Evolutionary conservation across 2,888 invertebrate genomes (phyloP).

Genomic region (Cacoxenus indagator): DNA sequence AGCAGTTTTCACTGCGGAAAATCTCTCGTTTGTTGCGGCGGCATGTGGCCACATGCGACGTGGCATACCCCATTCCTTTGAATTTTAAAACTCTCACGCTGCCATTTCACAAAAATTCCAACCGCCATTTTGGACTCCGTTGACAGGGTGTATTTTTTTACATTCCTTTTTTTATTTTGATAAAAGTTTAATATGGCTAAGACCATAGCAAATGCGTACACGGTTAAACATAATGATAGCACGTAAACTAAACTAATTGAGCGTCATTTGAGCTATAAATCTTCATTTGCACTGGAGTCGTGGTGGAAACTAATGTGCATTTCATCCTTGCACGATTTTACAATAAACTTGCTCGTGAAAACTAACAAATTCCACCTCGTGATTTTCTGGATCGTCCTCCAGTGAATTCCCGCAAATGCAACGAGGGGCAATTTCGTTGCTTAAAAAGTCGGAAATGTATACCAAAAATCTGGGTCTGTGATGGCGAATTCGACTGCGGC

Average conservation of each 20-base stretch:
- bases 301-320: constrained; percentile 30
- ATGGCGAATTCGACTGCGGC: constrained; percentile 84
- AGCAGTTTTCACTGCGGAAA: neutral
- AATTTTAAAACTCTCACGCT: neutral
- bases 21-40: neutral
- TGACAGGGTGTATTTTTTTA: neutral
- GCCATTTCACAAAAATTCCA: neutral
- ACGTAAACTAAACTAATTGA: neutral
- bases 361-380: constrained; percentile 6
- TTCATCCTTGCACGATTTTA: neutral
- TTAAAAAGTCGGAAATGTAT: constrained; percentile 79
- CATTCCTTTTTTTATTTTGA: neutral
- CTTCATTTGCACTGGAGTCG: constrained; percentile 58
- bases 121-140: neutral
- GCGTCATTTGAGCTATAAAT: constrained; percentile 43
- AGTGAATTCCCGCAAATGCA: constrained; percentile 74
- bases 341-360: neutral
- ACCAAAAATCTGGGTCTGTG: constrained; percentile 82
- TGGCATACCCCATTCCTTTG: neutral
- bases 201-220: neutral
- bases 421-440: constrained; percentile 83
- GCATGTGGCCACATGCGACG: neutral
- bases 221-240: neutral
- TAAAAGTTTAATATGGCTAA: neutral
- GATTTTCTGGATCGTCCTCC: constrained; percentile 50